Percentiles rank a stretch among this genome's conserved stretches.
Evolutionary conservation across 2,797 vertebrate genomes (phyloP).

Genomic region (Melanogrammus aeglefinus): DNA sequence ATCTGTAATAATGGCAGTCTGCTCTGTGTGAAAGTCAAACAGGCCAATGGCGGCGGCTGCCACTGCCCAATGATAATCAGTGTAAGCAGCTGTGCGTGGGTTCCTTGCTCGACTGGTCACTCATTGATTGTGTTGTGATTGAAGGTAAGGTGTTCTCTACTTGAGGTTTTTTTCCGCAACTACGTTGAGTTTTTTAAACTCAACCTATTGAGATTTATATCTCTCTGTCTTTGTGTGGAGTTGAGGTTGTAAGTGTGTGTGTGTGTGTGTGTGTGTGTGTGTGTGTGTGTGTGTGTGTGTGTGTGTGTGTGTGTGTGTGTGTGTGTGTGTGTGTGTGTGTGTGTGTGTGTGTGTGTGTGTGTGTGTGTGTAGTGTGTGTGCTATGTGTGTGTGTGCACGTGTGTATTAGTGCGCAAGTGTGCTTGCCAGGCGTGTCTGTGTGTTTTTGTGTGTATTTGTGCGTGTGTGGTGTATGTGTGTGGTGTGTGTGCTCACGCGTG

Average conservation of each 20-base stretch:
- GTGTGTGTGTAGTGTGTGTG: conserved; percentile 19
- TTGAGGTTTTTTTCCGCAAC: conserved; percentile 4
- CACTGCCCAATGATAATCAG: background rate
- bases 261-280: background rate
- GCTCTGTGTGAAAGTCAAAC: background rate
- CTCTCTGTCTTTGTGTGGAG: background rate
- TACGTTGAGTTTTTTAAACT: conserved; percentile 25
- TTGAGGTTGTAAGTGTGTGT: background rate
- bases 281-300: background rate
- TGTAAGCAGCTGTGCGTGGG: background rate
- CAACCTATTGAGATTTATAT: conserved; percentile 38
- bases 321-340: conserved; percentile 18
- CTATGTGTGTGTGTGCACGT: conserved; percentile 19
- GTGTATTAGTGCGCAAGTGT: background rate
- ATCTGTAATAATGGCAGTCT: background rate
- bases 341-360: conserved; percentile 9
- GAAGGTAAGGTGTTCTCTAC: conserved; percentile 20
- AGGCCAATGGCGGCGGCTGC: background rate
- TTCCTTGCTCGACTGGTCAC: conserved; percentile 13
- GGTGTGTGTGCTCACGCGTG: background rate
- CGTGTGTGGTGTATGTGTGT: background rate
- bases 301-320: conserved; percentile 29
- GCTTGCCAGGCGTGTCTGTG: background rate
- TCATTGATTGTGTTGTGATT: conserved; percentile 15
- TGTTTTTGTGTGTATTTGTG: background rate